Conservation (phyloP, 2,113 vertebrate species). For the Microcebus murinus region DNA sequence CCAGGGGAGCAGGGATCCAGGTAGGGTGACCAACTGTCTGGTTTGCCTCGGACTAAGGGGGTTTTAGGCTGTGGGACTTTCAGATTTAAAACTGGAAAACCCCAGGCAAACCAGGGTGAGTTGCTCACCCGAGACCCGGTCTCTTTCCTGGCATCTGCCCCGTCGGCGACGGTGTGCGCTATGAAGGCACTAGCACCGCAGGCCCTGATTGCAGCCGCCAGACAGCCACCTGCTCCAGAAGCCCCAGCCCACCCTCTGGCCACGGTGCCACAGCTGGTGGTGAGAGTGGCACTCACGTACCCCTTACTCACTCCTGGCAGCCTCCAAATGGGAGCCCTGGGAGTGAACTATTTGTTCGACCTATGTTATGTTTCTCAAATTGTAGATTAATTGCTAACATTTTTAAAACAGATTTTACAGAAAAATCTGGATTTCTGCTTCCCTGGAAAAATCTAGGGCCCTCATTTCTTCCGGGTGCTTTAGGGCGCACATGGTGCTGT, state of each 20-base stretch:
- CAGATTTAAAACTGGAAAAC: background rate
- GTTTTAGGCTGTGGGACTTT: background rate
- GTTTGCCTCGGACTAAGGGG: background rate
- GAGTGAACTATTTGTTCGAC: background rate
- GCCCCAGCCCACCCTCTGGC: background rate
- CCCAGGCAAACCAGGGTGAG: background rate
- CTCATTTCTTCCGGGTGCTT: background rate
- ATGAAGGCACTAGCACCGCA: background rate
- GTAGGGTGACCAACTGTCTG: rapidly evolving
- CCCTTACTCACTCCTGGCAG: background rate
- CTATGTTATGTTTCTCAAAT: background rate
- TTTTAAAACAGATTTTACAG: background rate
- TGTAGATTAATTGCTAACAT: background rate
- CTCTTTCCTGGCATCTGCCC: background rate
- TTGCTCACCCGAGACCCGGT: background rate
- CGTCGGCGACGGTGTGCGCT: background rate
- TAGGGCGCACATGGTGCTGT: no score
- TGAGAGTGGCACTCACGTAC: background rate
- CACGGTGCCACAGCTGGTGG: rapidly evolving
- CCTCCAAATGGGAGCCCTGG: background rate
- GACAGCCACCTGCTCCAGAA: background rate
- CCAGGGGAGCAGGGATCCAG: background rate
- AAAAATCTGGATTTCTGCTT: background rate
- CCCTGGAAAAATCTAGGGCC: background rate
- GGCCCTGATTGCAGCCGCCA: no score